Base-by-base conservation (phyloP, 2,888 invertebrate species). In the Brachylomia viminalis region DNA sequence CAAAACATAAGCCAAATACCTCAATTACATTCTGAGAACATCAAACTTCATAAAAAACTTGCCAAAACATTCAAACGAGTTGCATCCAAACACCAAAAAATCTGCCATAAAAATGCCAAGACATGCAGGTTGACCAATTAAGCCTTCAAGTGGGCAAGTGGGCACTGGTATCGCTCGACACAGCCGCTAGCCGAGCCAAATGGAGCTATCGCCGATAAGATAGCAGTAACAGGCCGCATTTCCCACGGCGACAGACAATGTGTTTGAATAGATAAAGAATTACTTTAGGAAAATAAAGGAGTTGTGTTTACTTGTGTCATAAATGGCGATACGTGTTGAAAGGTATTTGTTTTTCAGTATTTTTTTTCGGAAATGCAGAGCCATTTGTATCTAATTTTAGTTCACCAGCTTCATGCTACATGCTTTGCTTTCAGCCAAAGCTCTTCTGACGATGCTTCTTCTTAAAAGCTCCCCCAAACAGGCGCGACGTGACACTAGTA, bases 151-250 rank as follows among this genome's bases (percentile, higher is more conserved):
- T 80, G 76, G 49, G 78, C 82, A 79, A 76, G 76, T 77, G 64
- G 82, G 78, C 64, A 79, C 79, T 73, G 82, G 78, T 81, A 82
- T 76, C 80, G 77, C 75, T 83, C 74, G 77, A 85, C 87, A 75
- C 82, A 82, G 79, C 72, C 74, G 52, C 74, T 82, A 82, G 79
- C 72, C 74, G 52, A 75, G 65, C 80, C 89, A 86, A 80, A 80
- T 64, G 61, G 49, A 86, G 84, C 89, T 89, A 89, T 89, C 88
- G 76, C 17, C 59, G 90, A 90, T 90, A 90, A 90, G 90, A 90
- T 90, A 86, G 76, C 82, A 83, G 75, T 80, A 84, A 85, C 86
- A 81, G 86, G 79, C 72, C 84, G 80, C 78, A 79, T 84, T 88
- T 90, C 90, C 87, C 90, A 90, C 90, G 90, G 77, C 70, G 81